Evolutionary conservation across 2,888 invertebrate genomes (phyloP).

Genomic region (Neelides folsomi): DNA sequence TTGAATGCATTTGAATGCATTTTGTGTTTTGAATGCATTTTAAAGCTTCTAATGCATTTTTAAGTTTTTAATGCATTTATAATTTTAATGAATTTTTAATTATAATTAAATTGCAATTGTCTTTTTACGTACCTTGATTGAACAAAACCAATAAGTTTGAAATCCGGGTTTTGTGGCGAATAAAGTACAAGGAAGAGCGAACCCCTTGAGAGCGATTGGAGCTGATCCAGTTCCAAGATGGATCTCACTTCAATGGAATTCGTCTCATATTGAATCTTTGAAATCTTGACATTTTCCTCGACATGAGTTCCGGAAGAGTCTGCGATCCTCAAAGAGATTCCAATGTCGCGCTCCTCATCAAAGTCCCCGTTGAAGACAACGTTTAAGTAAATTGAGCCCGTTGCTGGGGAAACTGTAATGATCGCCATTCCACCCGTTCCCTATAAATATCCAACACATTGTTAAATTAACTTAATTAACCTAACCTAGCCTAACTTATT

Average conservation of each 20-base stretch:
- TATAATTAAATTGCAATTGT: not conserved
- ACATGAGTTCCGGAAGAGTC: slow-evolving; percentile 28
- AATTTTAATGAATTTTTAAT: not conserved
- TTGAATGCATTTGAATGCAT: no score
- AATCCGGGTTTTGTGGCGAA: slow-evolving; percentile 52
- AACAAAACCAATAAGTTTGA: slow-evolving; percentile 47
- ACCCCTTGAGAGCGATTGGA: slow-evolving; percentile 63
- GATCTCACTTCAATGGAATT: slow-evolving; percentile 67
- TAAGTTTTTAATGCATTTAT: no score
- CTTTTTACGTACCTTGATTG: slow-evolving; percentile 26
- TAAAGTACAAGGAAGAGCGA: slow-evolving; percentile 56
- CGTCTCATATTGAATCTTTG: slow-evolving; percentile 32
- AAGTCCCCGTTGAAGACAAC: slow-evolving; percentile 72
- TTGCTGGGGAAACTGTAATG: slow-evolving; percentile 57
- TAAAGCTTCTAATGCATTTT: no score
- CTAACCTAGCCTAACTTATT: no score
- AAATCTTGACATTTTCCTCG: slow-evolving; percentile 30
- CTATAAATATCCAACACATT: slow-evolving; percentile 15
- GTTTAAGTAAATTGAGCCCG: slow-evolving; percentile 63
- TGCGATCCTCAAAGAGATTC: slow-evolving; percentile 27
- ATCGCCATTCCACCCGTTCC: slow-evolving; percentile 72
- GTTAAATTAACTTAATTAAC: no score
- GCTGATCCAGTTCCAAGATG: slow-evolving; percentile 59
- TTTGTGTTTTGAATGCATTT: no score
- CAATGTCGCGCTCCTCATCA: slow-evolving; percentile 31